These are phyloP conservation scores for Sterna hirundo DNA, from an alignment of 2,113 vertebrate species.

Conservation along the genomic window DNA sequence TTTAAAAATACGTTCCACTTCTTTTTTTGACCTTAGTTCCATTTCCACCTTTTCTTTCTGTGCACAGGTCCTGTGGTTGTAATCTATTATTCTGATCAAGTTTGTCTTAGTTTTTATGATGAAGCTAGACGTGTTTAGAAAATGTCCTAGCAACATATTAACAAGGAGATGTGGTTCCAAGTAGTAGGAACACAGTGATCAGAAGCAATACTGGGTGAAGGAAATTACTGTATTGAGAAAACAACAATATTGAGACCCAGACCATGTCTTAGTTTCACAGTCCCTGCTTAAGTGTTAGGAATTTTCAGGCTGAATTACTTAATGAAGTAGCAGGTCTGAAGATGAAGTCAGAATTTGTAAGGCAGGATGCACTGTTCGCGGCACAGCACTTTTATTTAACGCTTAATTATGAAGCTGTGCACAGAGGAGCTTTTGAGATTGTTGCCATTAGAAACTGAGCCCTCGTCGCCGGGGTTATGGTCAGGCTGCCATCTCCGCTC, in stretches of 20 bases:
- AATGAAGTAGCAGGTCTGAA: conserved; percentile 41
- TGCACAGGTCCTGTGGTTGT: not conserved
- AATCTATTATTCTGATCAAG: not conserved
- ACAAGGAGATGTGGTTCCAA: conserved; percentile 47
- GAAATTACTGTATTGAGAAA: not conserved
- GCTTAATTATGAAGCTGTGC: conserved; percentile 65
- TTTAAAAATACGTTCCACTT: not conserved
- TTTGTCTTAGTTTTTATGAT: not conserved
- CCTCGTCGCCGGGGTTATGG: conserved; percentile 32
- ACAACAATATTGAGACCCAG: conserved; percentile 43
- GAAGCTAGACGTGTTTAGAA: not conserved
- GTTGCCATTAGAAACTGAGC: conserved; percentile 84
- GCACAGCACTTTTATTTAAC: conserved; percentile 55
- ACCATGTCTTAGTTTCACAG: conserved; percentile 60
- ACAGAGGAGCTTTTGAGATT: conserved; percentile 69
- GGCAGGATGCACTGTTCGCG: not conserved
- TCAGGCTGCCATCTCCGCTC: conserved; percentile 58
- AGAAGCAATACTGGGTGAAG: conserved; percentile 41
- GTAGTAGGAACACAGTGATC: conserved; percentile 64
- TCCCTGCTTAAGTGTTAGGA: conserved; percentile 14
- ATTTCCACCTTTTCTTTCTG: not conserved
- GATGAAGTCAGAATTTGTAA: conserved; percentile 62
- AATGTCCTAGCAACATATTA: not conserved
- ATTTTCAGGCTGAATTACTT: conserved; percentile 53
- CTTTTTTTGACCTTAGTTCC: not conserved